Evolutionary conservation across 2,113 vertebrate genomes (phyloP).

Genomic region (Myrmophylax atrothorax): DNA sequence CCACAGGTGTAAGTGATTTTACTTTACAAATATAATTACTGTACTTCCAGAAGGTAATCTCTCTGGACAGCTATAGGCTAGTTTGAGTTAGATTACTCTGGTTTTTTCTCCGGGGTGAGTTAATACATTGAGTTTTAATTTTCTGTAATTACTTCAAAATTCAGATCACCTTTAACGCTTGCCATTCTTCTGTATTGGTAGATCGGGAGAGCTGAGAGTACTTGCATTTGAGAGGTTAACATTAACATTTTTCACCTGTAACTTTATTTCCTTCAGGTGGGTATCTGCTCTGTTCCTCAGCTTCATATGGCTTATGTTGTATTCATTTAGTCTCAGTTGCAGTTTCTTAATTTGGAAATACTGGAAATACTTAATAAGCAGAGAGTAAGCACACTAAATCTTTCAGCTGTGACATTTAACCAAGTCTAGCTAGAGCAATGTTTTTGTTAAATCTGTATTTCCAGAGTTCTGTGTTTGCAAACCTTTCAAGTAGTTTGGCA

Average conservation of each 20-base stretch:
- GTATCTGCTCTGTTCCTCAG: neutral
- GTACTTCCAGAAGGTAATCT: constrained; percentile 53
- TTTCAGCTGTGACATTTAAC: constrained; percentile 11
- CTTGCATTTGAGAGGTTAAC: neutral
- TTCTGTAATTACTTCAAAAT: constrained; percentile 54
- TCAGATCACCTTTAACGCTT: neutral
- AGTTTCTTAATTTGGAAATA: constrained; percentile 17
- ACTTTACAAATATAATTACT: constrained; percentile 56
- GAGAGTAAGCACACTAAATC: neutral
- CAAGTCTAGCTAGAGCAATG: neutral
- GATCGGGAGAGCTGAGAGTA: neutral
- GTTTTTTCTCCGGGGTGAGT: constrained; percentile 21
- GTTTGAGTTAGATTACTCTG: constrained; percentile 39
- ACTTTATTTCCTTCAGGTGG: neutral
- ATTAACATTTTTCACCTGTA: neutral
- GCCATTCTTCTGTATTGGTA: neutral
- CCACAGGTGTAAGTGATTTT: constrained; percentile 25
- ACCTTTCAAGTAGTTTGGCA: neutral
- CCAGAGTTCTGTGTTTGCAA: neutral
- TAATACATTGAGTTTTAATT: constrained; percentile 30
- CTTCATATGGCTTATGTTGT: neutral
- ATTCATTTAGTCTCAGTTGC: neutral
- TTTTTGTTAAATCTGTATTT: constrained; percentile 27
- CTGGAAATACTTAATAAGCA: constrained; percentile 11
- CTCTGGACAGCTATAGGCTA: constrained; percentile 45